Evolutionary conservation across 1,140 invertebrate genomes (phyloP).

Genomic region (Zaprionus taronus): DNA sequence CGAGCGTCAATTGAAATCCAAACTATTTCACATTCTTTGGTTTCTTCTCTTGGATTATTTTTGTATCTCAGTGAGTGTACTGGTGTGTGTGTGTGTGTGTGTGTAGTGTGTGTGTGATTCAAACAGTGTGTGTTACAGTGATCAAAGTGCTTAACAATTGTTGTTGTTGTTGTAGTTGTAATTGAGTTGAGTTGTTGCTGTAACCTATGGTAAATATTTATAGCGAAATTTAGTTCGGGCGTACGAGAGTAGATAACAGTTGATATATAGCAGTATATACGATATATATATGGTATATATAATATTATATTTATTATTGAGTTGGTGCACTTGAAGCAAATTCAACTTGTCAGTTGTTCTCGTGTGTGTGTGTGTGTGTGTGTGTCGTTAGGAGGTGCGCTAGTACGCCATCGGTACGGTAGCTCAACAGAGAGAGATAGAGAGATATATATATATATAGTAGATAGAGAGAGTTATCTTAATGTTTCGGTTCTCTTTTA

Average conservation of each 20-base stretch:
- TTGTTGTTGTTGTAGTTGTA: conserved; percentile 43
- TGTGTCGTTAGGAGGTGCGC: conserved; percentile 65
- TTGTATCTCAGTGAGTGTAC: conserved; percentile 27
- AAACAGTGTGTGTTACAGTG: conserved; percentile 66
- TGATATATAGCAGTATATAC: conserved; percentile 59
- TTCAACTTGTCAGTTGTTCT: conserved; percentile 58
- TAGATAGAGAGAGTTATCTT: conserved; percentile 7
- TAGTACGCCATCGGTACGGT: conserved; percentile 62
- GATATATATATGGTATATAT: conserved; percentile 47
- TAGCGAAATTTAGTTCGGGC: conserved; percentile 63
- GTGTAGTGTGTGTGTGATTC: conserved; percentile 56
- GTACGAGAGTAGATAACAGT: conserved; percentile 29
- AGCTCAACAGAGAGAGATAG: conserved; percentile 53
- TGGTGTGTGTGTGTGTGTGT: conserved; percentile 32
- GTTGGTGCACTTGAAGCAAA: conserved; percentile 72
- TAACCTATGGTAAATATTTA: conserved; percentile 62
- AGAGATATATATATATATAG: background rate
- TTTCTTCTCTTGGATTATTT: background rate
- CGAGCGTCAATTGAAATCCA: background rate
- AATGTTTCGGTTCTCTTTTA: conserved; percentile 16
- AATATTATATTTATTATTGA: conserved; percentile 34
- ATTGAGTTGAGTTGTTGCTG: conserved; percentile 46
- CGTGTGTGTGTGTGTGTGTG: conserved; percentile 47
- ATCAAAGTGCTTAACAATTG: conserved; percentile 70
- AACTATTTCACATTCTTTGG: background rate